Percentiles rank a stretch among this genome's conserved stretches.
Evolutionary conservation across 2,888 invertebrate genomes (phyloP).

Genomic region (Tineola bisselliella): DNA sequence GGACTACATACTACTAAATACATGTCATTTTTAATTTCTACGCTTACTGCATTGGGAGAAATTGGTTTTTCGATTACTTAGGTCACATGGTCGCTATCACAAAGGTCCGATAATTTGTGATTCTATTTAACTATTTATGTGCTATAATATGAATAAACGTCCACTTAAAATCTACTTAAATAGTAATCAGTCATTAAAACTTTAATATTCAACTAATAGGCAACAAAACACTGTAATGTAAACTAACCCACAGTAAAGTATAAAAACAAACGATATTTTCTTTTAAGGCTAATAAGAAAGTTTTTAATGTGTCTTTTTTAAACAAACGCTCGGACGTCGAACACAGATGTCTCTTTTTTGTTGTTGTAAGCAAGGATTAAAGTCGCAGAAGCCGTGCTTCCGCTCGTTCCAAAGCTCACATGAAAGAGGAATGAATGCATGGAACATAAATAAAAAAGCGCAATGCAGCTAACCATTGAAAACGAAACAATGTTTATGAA

Average conservation of each 20-base stretch:
- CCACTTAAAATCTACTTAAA: no score
- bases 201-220: not conserved
- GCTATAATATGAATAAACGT: no score
- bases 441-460: conserved; percentile 8
- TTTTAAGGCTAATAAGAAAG: not conserved
- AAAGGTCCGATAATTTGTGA: no score
- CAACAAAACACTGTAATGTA: not conserved
- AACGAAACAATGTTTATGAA: conserved; percentile 10
- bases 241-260: not conserved
- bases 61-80: no score
- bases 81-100: no score
- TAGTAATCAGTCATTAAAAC: no score
- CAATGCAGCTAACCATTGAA: conserved; percentile 4
- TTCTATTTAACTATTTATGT: no score
- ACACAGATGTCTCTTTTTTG: conserved; percentile 1
- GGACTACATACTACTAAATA: no score
- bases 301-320: not conserved
- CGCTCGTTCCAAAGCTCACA: not conserved
- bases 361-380: conserved; percentile 12
- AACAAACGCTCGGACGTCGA: not conserved
- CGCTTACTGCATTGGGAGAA: no score
- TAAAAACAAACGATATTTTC: not conserved
- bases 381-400: conserved; percentile 1
- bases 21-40: no score
- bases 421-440: conserved; percentile 4